phyloP scores from a whole-genome alignment of 2,888 invertebrate genomes.

The Punctoribates punctum region DNA sequence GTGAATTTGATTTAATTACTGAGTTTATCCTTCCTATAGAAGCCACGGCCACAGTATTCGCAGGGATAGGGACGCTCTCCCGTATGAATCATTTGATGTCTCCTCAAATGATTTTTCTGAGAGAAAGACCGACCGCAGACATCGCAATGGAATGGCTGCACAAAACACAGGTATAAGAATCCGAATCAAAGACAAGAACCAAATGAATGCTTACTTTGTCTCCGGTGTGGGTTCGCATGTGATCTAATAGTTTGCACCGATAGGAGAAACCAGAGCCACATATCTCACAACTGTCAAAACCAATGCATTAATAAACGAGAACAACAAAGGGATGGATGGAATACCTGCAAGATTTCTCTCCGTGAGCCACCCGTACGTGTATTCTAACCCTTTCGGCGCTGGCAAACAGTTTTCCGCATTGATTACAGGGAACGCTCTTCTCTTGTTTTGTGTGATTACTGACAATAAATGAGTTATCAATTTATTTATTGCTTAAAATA shows the following conservation, averaged over 20 bases:
- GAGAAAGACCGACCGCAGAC: constrained; percentile 50
- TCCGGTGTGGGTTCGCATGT: constrained; percentile 50
- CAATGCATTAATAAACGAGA: too few species aligned
- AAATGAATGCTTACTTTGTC: background rate
- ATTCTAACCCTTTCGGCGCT: constrained; percentile 49
- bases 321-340: background rate
- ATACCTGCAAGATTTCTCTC: constrained; percentile 48
- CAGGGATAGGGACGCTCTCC: constrained; percentile 50
- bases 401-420: constrained; percentile 50
- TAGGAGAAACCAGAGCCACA: constrained; percentile 50
- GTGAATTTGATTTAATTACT: too few species aligned
- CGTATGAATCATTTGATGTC: constrained; percentile 50
- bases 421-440: constrained; percentile 49
- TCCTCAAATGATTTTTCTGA: constrained; percentile 50
- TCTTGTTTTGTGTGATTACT: constrained; percentile 49
- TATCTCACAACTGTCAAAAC: constrained; percentile 47
- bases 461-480: background rate
- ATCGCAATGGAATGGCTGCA: constrained; percentile 50
- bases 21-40: constrained; percentile 50
- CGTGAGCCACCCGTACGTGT: constrained; percentile 49
- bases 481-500: background rate
- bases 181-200: background rate
- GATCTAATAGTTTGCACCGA: constrained; percentile 49
- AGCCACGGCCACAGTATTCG: constrained; percentile 50
- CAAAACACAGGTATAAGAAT: constrained; percentile 20